Conservation (phyloP, 2,113 vertebrate species). For the Sitta europaea region DNA sequence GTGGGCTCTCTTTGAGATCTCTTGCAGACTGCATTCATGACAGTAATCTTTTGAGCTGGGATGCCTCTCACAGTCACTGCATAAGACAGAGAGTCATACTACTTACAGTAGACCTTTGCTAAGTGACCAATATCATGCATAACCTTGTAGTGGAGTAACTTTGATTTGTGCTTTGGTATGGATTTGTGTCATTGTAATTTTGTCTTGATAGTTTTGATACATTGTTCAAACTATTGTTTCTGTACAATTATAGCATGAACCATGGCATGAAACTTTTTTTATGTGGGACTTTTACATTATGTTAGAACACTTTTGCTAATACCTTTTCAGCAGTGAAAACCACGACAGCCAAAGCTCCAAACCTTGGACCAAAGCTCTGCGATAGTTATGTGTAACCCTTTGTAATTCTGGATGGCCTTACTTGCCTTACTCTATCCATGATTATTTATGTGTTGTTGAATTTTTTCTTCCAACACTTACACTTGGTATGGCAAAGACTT, state of each 20-base stretch:
- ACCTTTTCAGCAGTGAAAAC: background rate
- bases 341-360: too few relatives aligned
- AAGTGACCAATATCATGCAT: fast-evolving
- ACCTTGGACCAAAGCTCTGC: background rate
- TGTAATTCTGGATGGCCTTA: background rate
- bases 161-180: background rate
- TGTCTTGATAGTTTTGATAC: background rate
- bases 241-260: fast-evolving
- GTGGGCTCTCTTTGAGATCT: background rate
- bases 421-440: background rate
- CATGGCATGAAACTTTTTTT: background rate
- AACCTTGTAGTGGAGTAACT: background rate
- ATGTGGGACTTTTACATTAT: background rate
- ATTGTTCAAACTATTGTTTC: background rate
- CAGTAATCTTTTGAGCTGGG: background rate
- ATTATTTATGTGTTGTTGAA: background rate
- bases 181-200: background rate
- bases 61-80: background rate
- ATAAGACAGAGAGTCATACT: background rate
- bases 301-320: background rate
- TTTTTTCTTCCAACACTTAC: background rate
- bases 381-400: fast-evolving
- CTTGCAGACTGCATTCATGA: background rate
- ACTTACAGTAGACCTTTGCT: background rate
- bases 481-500: background rate